Percentiles rank a stretch among this genome's conserved stretches.
phyloP scores from a whole-genome alignment of 1,140 invertebrate species.

The Magallana angulata region DNA sequence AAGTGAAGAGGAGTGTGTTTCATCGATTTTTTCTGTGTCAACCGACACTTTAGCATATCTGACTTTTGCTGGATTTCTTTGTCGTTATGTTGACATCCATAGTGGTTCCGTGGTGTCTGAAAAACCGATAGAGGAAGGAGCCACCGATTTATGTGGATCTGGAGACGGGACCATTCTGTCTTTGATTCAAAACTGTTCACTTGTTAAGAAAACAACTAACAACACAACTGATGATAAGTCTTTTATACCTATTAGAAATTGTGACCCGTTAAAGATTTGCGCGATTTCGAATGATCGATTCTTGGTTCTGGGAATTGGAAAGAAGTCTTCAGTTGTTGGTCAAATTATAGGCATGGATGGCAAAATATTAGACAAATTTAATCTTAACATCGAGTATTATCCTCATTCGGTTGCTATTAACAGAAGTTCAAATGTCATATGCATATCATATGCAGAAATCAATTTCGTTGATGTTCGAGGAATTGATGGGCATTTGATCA shows the following conservation, averaged over 20 bases:
- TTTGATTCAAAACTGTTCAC: not conserved
- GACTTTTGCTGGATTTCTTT: not conserved
- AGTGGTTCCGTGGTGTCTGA: not conserved
- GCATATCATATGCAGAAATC: constrained; percentile 16
- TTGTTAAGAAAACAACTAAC: not conserved
- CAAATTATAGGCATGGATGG: not conserved
- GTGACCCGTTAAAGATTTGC: not conserved
- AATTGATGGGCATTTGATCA: constrained; percentile 1
- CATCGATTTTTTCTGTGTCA: not conserved
- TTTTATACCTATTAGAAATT: not conserved
- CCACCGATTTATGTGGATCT: not conserved
- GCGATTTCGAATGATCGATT: not conserved
- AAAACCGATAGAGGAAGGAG: not conserved
- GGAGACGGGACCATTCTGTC: not conserved
- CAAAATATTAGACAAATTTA: not conserved
- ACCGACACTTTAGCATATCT: not conserved
- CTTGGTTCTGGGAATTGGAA: not conserved
- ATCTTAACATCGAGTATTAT: not conserved
- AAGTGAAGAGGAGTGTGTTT: not conserved
- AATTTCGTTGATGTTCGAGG: constrained; percentile 1
- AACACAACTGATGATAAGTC: not conserved
- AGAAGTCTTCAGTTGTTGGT: not conserved
- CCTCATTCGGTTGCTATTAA: constrained; percentile 4
- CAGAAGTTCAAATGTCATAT: not conserved
- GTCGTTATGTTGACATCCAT: not conserved